Conservation (phyloP, 1,140 invertebrate genomes). For the Brachionus asplanchnoidis region DNA sequence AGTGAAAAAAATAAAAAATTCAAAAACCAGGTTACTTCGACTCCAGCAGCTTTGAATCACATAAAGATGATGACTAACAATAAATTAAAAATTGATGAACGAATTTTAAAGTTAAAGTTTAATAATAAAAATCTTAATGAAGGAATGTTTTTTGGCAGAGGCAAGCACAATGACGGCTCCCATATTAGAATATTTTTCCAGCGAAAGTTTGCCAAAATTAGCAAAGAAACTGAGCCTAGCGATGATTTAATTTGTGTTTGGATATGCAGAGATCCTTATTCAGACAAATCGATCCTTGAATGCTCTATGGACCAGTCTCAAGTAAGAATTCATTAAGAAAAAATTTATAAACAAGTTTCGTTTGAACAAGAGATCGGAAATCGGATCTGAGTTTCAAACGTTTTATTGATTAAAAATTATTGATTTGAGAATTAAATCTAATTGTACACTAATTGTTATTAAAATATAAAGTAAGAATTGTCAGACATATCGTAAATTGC, state of each 20-base stretch:
- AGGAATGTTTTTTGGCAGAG: constrained; percentile 20
- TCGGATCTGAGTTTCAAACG: too few relatives aligned
- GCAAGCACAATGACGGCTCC: neutral
- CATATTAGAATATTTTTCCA: constrained; percentile 56
- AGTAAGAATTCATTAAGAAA: neutral
- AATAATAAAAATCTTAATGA: neutral
- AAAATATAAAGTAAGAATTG: too few relatives aligned
- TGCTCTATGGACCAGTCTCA: constrained; percentile 19
- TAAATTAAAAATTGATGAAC: neutral
- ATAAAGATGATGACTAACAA: neutral
- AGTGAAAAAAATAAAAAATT: constrained; percentile 29
- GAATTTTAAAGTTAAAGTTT: neutral
- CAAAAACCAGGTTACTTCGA: constrained; percentile 21
- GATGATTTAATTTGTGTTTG: constrained; percentile 59
- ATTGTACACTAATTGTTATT: too few relatives aligned
- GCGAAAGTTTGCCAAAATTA: constrained; percentile 52
- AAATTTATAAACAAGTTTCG: too few relatives aligned
- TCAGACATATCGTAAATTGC: too few relatives aligned
- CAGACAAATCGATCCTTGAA: constrained; percentile 37
- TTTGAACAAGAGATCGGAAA: too few relatives aligned
- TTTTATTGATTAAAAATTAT: too few relatives aligned
- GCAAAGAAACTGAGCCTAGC: constrained; percentile 44
- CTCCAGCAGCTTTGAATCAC: neutral
- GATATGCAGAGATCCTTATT: constrained; percentile 59
- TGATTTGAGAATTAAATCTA: too few relatives aligned